Evolutionary conservation across 2,888 invertebrate genomes (phyloP), one percentile per base, ranked within the genome.

Genomic region (Oxytorus armatus): DNA sequence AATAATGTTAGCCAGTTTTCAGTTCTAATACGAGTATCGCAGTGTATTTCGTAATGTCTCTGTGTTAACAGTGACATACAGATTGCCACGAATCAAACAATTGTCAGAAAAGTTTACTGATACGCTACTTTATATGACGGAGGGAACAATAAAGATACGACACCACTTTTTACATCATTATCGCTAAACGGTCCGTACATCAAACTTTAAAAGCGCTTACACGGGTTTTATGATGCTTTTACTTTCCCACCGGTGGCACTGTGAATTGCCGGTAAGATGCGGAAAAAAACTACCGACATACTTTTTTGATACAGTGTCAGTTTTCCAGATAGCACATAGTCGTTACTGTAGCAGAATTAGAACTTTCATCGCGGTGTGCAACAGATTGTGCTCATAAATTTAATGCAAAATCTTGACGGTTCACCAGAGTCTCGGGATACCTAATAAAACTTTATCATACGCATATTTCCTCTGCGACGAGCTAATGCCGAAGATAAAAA

Each of bases 351-450:
- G 47, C 25, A 47, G 18, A 33, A 7, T 39, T 70, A 36, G 21
- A 53, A 49, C n/a, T 59, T 23, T 69, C 63, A 33, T 49, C 23
- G 2, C n/a, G 36, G 55, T 44, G 61, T 63, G 81, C 83, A 84
- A 82, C 79, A 79, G 66, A 81, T 83, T 79, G n/a, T n/a, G 82
- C 66, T 63, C 63, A 72, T 84, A 83, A 84, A 83, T 84, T 84
- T 73, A 75, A 18, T 21, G 18, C 14, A 29, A 23, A 70, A 44
- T 65, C 18, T 65, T 25, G 21, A 23, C 4, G 4, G 1, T 18
- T 44, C 4, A 21, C 8, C 36, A 21, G 47, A 55, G 59, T 79
- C 69, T 72, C 25, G 49, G 29, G 29, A 49, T 25, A 25, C 33
- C 49, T 21, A 51, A 14, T 59, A 42, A 8, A 51, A 59, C 10